Base-by-base conservation (phyloP, 2,113 vertebrate species). In the Sus scrofa region DNA sequence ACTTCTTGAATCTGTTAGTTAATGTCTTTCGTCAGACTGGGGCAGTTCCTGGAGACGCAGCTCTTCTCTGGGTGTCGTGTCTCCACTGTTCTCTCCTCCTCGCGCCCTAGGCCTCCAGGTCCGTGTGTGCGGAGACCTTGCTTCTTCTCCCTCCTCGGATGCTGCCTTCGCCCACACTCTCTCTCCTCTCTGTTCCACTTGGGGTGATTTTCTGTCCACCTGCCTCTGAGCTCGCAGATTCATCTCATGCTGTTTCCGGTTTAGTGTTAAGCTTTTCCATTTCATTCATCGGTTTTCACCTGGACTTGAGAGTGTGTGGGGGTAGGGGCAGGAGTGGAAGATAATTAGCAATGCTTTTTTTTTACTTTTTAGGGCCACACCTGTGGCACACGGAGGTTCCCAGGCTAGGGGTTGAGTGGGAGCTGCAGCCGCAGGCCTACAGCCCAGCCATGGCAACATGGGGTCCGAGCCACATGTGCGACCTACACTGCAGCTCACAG, bases 121-220 rank as follows among this genome's bases (percentile, higher is more conserved):
- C 3, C 16, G 1, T 18, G 26, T 15, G 18, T 16, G 77, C 15
- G 1, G 7, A 26, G 22, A 13, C 62, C 5, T 44, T 44, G 44
- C 44, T 44, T 44, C 44, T 44, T 4, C 44, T 44, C 44, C 5
- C 4, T 44, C 44, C 26, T 32, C 0, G 54, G 20, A 37, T 1
- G 7, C 1, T 12, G 60, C 18, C 7, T 50, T 16, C 3, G 30
- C 68, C 54, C 1, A 13, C 19, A 1, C 12, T 14, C 11, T 39
- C 37, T 44, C 30, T 20, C 2, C 18, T 73, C 27, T 44, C 15
- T 15, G 1, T 39, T 16, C 70, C 27, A 0, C 27, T 3, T 20
- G 6, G 1, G 4, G 0, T 4, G 39, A 0, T 4, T 22, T 20
- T 60, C 27, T 73, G 54, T 22, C 3, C 6, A 19, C 37, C 39